Conservation (phyloP, 2,113 vertebrate genomes). For the Tylochromis polylepis region DNA sequence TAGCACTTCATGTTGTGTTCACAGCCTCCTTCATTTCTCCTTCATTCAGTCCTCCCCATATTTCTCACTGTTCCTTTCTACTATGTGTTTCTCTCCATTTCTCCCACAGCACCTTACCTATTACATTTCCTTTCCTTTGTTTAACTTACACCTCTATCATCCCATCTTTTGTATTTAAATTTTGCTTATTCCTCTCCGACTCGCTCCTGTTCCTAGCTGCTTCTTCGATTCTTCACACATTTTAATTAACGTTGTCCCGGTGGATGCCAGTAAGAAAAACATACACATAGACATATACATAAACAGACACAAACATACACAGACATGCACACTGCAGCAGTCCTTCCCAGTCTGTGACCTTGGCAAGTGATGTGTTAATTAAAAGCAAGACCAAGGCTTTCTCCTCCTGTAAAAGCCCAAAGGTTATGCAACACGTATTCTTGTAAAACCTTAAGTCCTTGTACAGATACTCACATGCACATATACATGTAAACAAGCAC, state of each 20-base stretch:
- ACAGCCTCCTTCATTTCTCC: neutral
- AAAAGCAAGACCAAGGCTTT: conserved; percentile 40
- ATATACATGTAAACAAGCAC: neutral
- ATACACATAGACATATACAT: neutral
- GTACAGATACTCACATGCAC: neutral
- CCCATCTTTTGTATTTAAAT: neutral
- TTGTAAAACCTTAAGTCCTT: neutral
- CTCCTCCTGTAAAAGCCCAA: conserved; percentile 19
- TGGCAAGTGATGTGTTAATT: conserved; percentile 54
- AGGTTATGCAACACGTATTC: conserved; percentile 18
- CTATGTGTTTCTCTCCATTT: neutral
- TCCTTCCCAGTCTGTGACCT: conserved; percentile 34
- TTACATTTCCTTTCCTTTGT: neutral
- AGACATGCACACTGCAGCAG: neutral
- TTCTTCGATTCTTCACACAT: conserved; percentile 47
- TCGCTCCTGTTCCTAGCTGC: conserved; percentile 6
- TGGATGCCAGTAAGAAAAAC: neutral
- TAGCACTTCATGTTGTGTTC: neutral
- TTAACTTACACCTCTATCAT: neutral
- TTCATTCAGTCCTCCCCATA: neutral
- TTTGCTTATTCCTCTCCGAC: neutral
- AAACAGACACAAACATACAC: neutral
- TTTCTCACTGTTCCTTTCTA: neutral
- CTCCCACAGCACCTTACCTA: neutral
- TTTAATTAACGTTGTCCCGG: conserved; percentile 61